Conservation (phyloP, 2,888 invertebrate genomes). For the Brassicogethes aeneus region DNA sequence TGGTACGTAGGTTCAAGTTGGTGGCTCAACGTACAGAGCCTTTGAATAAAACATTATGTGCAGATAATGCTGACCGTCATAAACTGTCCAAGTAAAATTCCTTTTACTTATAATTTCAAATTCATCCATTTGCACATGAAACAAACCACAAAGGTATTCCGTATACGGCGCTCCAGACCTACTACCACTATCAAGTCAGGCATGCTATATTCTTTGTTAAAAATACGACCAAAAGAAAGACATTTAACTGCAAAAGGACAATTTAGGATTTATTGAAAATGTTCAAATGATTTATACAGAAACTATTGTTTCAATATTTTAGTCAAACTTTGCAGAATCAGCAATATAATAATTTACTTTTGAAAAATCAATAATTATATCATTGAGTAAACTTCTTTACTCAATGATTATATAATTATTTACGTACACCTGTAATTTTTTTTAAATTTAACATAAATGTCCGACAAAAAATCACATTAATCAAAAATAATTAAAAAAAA, state of each 20-base stretch:
- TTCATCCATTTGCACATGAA: constrained; percentile 31
- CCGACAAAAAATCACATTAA: no score
- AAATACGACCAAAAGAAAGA: neutral
- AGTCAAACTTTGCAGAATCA: no score
- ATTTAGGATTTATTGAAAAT: no score
- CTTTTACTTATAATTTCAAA: constrained; percentile 33
- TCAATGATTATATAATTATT: no score
- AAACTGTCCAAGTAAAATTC: constrained; percentile 28
- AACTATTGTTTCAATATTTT: no score
- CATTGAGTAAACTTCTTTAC: no score
- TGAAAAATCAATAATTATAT: no score
- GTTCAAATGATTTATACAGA: no score
- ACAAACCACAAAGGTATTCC: constrained; percentile 17
- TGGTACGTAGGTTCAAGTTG: neutral
- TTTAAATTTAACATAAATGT: no score
- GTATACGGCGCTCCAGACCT: constrained; percentile 10
- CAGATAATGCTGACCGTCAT: constrained; percentile 25
- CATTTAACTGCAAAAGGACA: neutral
- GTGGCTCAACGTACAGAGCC: constrained; percentile 4
- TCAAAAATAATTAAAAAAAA: no score
- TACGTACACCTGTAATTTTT: no score
- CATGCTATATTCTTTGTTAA: neutral
- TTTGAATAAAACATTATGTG: constrained; percentile 30
- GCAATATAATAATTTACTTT: no score
- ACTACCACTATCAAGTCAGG: neutral